Conservation (phyloP, 1,140 invertebrate species). For the Heliconius eleuchia region DNA sequence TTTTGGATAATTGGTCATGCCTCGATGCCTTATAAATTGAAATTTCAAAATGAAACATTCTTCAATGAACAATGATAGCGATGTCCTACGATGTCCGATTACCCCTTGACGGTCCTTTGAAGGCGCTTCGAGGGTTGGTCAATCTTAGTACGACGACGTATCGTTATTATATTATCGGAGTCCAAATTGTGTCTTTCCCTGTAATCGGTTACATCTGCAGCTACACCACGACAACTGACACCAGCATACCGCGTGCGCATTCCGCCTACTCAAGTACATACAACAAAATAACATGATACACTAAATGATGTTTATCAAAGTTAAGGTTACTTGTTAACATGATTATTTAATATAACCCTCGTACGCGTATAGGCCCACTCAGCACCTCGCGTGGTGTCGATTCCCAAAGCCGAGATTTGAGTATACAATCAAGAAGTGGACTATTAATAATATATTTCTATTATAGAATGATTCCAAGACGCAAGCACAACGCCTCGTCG, state of each 20-base stretch:
- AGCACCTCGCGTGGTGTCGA: too few relatives aligned
- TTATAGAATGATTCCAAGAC: conserved; percentile 71
- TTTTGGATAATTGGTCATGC: background rate
- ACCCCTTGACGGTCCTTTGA: too few relatives aligned
- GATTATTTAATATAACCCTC: too few relatives aligned
- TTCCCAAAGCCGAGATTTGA: too few relatives aligned
- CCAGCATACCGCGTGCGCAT: background rate
- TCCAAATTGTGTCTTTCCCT: too few relatives aligned
- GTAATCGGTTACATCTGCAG: background rate
- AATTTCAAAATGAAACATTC: background rate
- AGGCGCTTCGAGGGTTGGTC: background rate
- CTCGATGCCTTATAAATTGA: background rate
- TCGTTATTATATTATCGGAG: background rate
- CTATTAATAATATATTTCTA: conserved; percentile 5
- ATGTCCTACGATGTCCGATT: background rate
- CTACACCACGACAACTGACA: background rate
- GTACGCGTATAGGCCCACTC: too few relatives aligned
- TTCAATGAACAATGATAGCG: background rate
- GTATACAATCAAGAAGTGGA: too few relatives aligned
- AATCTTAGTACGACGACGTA: background rate
- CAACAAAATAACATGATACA: background rate
- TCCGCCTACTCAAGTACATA: background rate
- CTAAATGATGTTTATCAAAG: too few relatives aligned
- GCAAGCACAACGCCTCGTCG: conserved; percentile 72
- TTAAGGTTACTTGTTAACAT: too few relatives aligned